Conservation (phyloP, 2,888 invertebrate genomes). For the Eupelmus urozonus region DNA sequence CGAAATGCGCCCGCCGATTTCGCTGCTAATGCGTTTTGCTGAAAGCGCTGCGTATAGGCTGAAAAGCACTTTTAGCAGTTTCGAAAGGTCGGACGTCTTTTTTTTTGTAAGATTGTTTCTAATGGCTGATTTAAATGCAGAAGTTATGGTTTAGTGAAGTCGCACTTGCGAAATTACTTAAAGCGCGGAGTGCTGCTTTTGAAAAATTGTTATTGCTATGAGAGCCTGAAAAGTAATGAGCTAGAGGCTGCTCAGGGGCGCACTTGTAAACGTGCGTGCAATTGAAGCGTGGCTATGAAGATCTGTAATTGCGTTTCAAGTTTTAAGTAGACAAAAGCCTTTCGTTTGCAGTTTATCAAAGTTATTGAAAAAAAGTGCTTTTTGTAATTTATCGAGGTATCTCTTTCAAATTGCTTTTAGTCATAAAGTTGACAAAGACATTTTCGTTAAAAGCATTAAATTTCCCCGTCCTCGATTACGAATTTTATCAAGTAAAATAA, state of each 20-base stretch:
- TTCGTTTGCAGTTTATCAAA: too few relatives aligned
- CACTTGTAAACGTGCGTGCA: too few relatives aligned
- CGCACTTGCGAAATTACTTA: too few relatives aligned
- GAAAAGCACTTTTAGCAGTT: not conserved
- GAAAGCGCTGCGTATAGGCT: constrained; percentile 20
- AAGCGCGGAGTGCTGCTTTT: not conserved
- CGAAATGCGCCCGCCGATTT: constrained; percentile 3
- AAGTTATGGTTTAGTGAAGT: not conserved
- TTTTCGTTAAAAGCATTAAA: not conserved
- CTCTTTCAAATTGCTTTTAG: not conserved
- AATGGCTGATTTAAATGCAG: not conserved
- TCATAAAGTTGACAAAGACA: not conserved
- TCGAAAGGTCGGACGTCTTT: not conserved
- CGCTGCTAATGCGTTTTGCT: constrained; percentile 34
- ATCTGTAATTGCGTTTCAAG: too few relatives aligned
- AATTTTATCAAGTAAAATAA: constrained; percentile 13
- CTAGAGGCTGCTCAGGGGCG: too few relatives aligned
- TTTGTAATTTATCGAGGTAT: not conserved
- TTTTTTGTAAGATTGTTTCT: not conserved
- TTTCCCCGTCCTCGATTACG: not conserved
- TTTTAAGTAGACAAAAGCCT: too few relatives aligned
- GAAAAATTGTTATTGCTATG: not conserved
- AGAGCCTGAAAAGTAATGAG: constrained; percentile 3
- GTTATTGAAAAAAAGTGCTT: not conserved
- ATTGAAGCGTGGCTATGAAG: too few relatives aligned